Evolutionary conservation across 2,888 invertebrate genomes (phyloP).

Genomic region (Alsophila aescularia): DNA sequence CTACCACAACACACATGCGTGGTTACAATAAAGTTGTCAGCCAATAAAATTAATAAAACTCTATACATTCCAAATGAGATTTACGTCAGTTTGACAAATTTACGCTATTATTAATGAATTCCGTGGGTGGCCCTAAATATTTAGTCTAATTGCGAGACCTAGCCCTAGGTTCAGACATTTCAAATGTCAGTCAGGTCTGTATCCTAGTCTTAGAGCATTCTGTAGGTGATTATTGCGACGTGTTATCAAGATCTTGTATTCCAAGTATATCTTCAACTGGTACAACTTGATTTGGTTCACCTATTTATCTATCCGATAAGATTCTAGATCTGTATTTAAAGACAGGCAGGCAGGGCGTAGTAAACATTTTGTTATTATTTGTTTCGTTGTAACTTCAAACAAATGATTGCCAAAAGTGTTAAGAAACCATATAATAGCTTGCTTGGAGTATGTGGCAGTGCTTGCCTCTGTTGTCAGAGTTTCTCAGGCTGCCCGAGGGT

Average conservation of each 20-base stretch:
- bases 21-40: too few species aligned
- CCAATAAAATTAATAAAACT: background rate
- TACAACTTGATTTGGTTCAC: slow-evolving; percentile 18
- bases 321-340: background rate
- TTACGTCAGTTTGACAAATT: slow-evolving; percentile 23
- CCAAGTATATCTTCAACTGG: slow-evolving; percentile 21
- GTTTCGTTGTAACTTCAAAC: too few species aligned
- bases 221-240: slow-evolving; percentile 12
- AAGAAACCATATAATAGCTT: too few species aligned
- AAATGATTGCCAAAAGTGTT: too few species aligned
- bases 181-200: slow-evolving; percentile 23
- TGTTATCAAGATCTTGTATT: slow-evolving; percentile 22
- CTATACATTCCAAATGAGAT: background rate
- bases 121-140: slow-evolving; percentile 57
- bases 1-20: too few species aligned
- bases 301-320: background rate
- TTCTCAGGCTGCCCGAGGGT: too few species aligned
- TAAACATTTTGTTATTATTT: background rate
- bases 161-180: slow-evolving; percentile 23
- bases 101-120: slow-evolving; percentile 18
- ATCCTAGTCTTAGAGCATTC: slow-evolving; percentile 16
- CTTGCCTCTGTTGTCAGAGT: too few species aligned
- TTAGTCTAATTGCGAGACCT: slow-evolving; percentile 38
- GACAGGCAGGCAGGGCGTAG: background rate
- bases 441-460: too few species aligned